Evolutionary conservation across 2,797 vertebrate genomes (phyloP), one percentile per base, ranked within the genome.

Genomic region (Aplochiton taeniatus): DNA sequence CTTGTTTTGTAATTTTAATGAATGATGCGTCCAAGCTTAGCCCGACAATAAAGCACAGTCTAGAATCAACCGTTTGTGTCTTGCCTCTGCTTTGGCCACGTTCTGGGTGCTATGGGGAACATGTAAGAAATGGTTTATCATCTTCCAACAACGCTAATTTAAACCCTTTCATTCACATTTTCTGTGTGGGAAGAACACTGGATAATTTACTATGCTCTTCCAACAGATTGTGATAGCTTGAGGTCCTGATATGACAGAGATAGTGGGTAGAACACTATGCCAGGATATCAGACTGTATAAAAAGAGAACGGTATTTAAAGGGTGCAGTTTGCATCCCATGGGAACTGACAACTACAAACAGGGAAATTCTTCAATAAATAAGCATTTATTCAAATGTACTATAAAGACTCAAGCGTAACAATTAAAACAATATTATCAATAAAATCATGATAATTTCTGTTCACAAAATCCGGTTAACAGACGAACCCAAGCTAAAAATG

Each of bases 41-140:
- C 96, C 96, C 95, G 89, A 90, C 98, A 99, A 98, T 97, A 99
- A 99, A 99, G 95, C 97, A 99, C 96, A 98, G 95, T 98, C 96
- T 97, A 96, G 95, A 96, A 95, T 93, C 94, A 95, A 89, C 76
- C 72, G 6, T 47, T 68, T 52, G 50, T 73, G 59, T 67, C 46
- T 59, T 60, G 69, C 70, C 75, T 76, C 65, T 58, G 16, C 61
- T 68, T 77, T 31, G 31, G 31, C 31, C 31, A 31, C 31, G 6
- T 31, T 31, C 31, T 31, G 31, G 31, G 31, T 31, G 31, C 6
- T 52, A 52, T n/a, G 50, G 16, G 16, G 16, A 52, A 17, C 16
- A 11, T 8, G 16, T 10, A 17, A 16, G n/a, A 17, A 16, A n/a
- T 14, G n/a, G n/a, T n/a, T n/a, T n/a, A n/a, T n/a, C n/a, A n/a